These are phyloP conservation scores for Clytia hemisphaerica DNA, from an alignment of 30 jellyfish, hydroid and myxozoan species.

Conservation along the genomic window DNA sequence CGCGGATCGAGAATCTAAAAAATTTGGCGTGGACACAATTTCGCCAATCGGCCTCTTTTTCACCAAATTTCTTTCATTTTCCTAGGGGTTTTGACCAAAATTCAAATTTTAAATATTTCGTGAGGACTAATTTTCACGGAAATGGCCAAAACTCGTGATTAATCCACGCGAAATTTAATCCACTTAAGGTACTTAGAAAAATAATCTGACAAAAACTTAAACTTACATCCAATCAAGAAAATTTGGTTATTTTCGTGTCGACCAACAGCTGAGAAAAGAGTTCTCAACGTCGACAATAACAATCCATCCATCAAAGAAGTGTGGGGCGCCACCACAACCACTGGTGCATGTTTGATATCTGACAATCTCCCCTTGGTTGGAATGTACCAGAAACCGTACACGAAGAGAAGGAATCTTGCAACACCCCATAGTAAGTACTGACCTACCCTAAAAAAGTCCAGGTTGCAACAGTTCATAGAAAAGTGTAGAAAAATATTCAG, in stretches of 20 bases:
- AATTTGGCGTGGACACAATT: too few relatives aligned
- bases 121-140: too few relatives aligned
- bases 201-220: background rate
- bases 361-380: conserved; percentile 72
- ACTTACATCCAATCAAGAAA: conserved; percentile 77
- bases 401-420: conserved; percentile 38
- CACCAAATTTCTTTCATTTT: too few relatives aligned
- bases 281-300: conserved; percentile 14
- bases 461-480: background rate
- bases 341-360: conserved; percentile 82
- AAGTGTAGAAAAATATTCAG: background rate
- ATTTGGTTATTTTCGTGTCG: conserved; percentile 55
- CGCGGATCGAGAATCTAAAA: too few relatives aligned
- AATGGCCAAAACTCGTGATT: too few relatives aligned
- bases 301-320: conserved; percentile 69
- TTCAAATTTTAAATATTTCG: too few relatives aligned
- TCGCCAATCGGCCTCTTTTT: too few relatives aligned
- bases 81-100: too few relatives aligned
- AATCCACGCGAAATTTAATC: too few relatives aligned
- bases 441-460: conserved; percentile 43
- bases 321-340: conserved; percentile 85
- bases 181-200: too few relatives aligned
- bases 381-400: conserved; percentile 62
- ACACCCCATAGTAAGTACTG: conserved; percentile 39
- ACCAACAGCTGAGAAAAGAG: conserved; percentile 57